Percentiles rank a stretch among this genome's conserved stretches.
phyloP scores from a whole-genome alignment of 1,140 invertebrate genomes.

The Drosophila teissieri region DNA sequence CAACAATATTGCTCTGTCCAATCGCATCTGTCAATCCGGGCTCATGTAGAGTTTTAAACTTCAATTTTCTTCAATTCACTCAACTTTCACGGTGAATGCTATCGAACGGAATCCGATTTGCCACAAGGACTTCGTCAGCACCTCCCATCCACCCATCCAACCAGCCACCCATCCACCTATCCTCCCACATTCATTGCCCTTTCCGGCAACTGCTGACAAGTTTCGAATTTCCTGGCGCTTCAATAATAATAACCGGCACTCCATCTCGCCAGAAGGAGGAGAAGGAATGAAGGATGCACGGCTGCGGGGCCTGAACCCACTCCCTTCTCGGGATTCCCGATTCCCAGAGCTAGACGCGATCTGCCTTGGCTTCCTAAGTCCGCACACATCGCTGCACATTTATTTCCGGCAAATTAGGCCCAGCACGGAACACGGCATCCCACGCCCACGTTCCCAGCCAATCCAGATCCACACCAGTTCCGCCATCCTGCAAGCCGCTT shows the following conservation, averaged over 20 bases:
- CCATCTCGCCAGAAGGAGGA: constrained; percentile 3
- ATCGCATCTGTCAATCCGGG: neutral
- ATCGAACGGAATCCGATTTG: constrained; percentile 65
- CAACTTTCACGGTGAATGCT: constrained; percentile 48
- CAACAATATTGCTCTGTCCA: constrained; percentile 1
- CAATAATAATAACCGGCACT: constrained; percentile 57
- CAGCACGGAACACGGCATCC: constrained; percentile 22
- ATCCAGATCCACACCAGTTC: constrained; percentile 1
- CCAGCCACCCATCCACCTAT: neutral
- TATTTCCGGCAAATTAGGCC: constrained; percentile 83
- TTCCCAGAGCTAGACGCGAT: constrained; percentile 29
- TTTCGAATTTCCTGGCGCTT: constrained; percentile 76
- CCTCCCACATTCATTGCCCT: constrained; percentile 15
- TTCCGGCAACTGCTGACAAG: constrained; percentile 62
- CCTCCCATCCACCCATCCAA: neutral
- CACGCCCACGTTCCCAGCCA: constrained; percentile 15
- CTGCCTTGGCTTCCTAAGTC: constrained; percentile 70
- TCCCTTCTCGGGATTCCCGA: neutral
- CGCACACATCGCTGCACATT: constrained; percentile 79
- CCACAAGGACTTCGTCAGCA: constrained; percentile 40
- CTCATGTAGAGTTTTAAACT: constrained; percentile 5
- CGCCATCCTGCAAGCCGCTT: constrained; percentile 59
- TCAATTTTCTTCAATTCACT: constrained; percentile 22
- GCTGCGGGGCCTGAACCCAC: neutral
- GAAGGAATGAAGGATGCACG: constrained; percentile 11